Evolutionary conservation across 2,113 vertebrate species (phyloP).

Genomic region (Oreochromis tanganicae): DNA sequence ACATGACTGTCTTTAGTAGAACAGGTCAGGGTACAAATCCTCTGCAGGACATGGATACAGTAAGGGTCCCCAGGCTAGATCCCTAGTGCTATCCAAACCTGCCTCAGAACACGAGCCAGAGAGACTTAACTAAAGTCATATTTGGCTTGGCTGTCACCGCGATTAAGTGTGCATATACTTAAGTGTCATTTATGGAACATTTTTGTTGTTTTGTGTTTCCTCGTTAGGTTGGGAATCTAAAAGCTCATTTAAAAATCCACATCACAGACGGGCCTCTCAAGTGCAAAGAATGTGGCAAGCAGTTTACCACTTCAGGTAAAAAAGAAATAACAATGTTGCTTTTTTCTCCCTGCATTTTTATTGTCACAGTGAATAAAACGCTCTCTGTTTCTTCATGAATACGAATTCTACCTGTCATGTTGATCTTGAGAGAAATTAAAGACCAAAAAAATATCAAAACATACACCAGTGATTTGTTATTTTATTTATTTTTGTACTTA

Average conservation of each 20-base stretch:
- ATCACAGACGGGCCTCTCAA: constrained; percentile 91
- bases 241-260: constrained; percentile 95
- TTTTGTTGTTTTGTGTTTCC: background rate
- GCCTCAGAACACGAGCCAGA: background rate
- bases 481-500: background rate
- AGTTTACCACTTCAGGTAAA: constrained; percentile 97
- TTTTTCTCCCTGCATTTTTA: background rate
- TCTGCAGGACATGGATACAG: background rate
- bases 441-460: background rate
- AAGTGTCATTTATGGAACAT: background rate
- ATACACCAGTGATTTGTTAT: background rate
- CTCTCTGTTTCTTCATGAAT: background rate
- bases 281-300: constrained; percentile 95
- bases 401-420: background rate
- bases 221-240: constrained; percentile 86
- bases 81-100: background rate
- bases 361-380: accelerated
- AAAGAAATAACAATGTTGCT: background rate
- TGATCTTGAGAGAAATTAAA: background rate
- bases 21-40: background rate
- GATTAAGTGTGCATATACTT: background rate
- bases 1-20: background rate
- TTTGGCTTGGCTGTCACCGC: background rate
- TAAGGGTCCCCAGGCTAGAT: background rate
- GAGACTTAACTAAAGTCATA: background rate